Percentiles rank a stretch among this genome's conserved stretches.
These are phyloP conservation scores for Sphenodon punctatus DNA, from an alignment of 2,797 vertebrate genomes.

Conservation along the genomic window DNA sequence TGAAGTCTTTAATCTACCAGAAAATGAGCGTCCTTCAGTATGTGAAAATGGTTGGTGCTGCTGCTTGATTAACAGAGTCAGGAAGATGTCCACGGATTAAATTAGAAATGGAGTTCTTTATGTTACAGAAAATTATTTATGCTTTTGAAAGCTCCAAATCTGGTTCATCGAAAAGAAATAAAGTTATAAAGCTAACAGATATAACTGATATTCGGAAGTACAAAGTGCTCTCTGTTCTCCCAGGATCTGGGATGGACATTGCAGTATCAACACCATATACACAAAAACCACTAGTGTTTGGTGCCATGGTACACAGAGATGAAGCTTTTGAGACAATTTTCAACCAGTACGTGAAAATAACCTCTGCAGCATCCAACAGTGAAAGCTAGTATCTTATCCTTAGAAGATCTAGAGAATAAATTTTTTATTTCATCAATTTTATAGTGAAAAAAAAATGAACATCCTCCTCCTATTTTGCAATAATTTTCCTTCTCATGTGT, in stretches of 20 bases:
- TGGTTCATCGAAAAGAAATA: slow-evolving; percentile 95
- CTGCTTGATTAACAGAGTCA: slow-evolving; percentile 95
- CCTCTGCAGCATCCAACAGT: slow-evolving; percentile 81
- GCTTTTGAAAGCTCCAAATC: slow-evolving; percentile 98
- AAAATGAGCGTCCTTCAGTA: slow-evolving; percentile 95
- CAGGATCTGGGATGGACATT: slow-evolving; percentile 99
- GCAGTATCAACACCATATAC: slow-evolving; percentile 96
- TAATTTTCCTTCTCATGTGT: slow-evolving; percentile 72
- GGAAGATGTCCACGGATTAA: slow-evolving; percentile 98
- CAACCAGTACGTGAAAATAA: slow-evolving; percentile 92
- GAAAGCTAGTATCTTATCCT: slow-evolving; percentile 81
- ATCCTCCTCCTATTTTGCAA: slow-evolving; percentile 77
- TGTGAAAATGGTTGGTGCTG: slow-evolving; percentile 98
- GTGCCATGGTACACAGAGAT: slow-evolving; percentile 98
- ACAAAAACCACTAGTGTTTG: slow-evolving; percentile 97
- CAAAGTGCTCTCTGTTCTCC: slow-evolving; percentile 96
- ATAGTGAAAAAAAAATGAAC: slow-evolving; percentile 70
- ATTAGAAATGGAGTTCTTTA: slow-evolving; percentile 95
- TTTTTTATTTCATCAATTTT: slow-evolving; percentile 46
- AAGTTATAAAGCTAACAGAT: slow-evolving; percentile 93
- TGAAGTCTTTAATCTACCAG: slow-evolving; percentile 91
- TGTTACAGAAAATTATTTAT: slow-evolving; percentile 95
- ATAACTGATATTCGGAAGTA: slow-evolving; percentile 99
- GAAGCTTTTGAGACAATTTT: slow-evolving; percentile 98
- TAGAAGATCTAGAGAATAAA: slow-evolving; percentile 22